Percentiles rank a stretch among this genome's conserved stretches.
phyloP scores from a whole-genome alignment of 1,140 invertebrate genomes.

The Heterodera schachtii region DNA sequence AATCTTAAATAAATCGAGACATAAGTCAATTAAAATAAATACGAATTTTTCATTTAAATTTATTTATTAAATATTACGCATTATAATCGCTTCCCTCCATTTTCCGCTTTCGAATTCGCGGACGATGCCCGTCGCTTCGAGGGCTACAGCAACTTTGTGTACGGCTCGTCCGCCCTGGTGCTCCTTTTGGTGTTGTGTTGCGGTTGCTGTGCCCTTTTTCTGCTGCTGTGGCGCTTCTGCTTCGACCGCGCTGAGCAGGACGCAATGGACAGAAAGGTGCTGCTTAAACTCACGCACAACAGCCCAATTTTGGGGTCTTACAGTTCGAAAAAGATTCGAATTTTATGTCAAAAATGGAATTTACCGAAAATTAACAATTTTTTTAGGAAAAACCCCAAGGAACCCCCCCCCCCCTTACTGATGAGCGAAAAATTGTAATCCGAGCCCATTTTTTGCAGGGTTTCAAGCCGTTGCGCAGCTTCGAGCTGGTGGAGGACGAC shows the following conservation, averaged over 20 bases:
- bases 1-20: no score
- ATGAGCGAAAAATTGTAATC: no score
- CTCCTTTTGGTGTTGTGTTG: neutral
- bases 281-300: no score
- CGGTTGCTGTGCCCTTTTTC: slow-evolving; percentile 28
- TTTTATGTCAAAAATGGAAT: no score
- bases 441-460: slow-evolving; percentile 44
- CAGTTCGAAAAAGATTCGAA: no score
- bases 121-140: slow-evolving; percentile 1
- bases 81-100: neutral
- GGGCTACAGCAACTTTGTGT: slow-evolving; percentile 18
- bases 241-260: slow-evolving; percentile 13
- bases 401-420: no score
- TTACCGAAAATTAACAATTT: no score
- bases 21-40: no score
- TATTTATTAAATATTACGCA: neutral
- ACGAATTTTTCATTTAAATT: neutral
- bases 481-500: slow-evolving; percentile 23
- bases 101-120: slow-evolving; percentile 1
- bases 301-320: no score
- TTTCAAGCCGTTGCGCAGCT: slow-evolving; percentile 59
- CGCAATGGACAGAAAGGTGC: slow-evolving; percentile 47
- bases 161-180: slow-evolving; percentile 1
- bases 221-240: slow-evolving; percentile 30
- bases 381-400: no score